Base-by-base conservation (phyloP, 2,797 vertebrate genomes). In the Astyanax mexicanus region DNA sequence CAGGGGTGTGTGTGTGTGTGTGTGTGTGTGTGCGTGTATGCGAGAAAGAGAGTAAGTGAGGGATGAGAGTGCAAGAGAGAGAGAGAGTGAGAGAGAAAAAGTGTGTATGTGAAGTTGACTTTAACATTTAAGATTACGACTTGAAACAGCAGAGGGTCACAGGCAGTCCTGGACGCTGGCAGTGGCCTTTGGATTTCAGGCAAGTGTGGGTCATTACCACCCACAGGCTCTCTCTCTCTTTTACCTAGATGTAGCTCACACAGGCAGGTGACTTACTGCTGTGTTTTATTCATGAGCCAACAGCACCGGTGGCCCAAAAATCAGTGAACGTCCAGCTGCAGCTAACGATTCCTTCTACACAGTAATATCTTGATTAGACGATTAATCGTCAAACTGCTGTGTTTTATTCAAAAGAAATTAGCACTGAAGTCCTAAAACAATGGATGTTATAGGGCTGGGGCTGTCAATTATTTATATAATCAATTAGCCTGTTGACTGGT, bases 1-100 rank as follows among this genome's bases (percentile, higher is more conserved):
- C 32, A 25, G 17, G 74, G 55, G 35, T 71, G 51, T 75, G 72
- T 54, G 51, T 32, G 52, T 75, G 68, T 68, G 55, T 10, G 54
- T 17, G 47, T 32, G n/a, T 7, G 49, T 54, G 54, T 15, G 35
- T 49, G 70, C 58, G 35, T 42, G 52, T 60, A 29, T 47, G 32
- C 52, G 68, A 44, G 38, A 54, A 21, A 61, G 69, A 17, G 57
- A 70, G 27, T 42, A 38, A 35, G 55, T 47, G 35, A 40, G 62
- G 17, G 0, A 19, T 58, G 32, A 35, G 37, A 11, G 35, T 40
- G 58, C 12, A 45, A 37, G 19, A 55, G 38, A 29, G 51, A 27
- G 62, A 44, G 7, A 58, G 23, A 15, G 54, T 21, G 32, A 0
- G 0, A 35, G 52, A 64, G 13, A 67, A 25, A 47, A 27, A 42